These are phyloP conservation scores for Apamea anceps DNA, from an alignment of 2,888 invertebrate species.

Conservation along the genomic window DNA sequence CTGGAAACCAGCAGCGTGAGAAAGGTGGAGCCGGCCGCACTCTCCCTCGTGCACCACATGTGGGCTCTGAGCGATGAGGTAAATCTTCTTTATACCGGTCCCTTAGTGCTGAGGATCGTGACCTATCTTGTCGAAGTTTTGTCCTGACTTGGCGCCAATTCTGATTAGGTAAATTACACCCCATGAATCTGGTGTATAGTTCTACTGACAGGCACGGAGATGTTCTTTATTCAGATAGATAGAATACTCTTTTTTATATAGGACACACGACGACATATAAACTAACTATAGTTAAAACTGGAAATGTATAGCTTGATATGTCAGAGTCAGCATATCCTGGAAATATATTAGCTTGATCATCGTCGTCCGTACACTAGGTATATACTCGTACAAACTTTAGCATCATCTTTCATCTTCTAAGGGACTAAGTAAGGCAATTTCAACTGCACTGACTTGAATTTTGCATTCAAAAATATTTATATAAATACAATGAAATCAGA, in stretches of 20 bases:
- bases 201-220: not conserved
- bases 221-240: not conserved
- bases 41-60: constrained; percentile 87
- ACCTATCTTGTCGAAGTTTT: not conserved
- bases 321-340: too few species aligned
- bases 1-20: constrained; percentile 79
- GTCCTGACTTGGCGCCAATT: not conserved
- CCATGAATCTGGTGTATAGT: not conserved
- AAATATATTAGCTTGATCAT: too few species aligned
- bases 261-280: too few species aligned
- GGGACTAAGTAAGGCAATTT: too few species aligned
- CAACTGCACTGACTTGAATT: too few species aligned
- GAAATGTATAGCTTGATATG: too few species aligned
- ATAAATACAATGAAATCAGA: not conserved
- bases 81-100: constrained; percentile 6
- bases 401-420: not conserved
- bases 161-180: constrained; percentile 72
- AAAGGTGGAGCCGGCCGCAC: constrained; percentile 82
- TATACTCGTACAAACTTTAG: not conserved
- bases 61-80: constrained; percentile 87
- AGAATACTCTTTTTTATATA: not conserved
- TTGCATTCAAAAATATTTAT: too few species aligned
- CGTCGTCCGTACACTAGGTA: too few species aligned
- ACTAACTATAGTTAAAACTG: too few species aligned
- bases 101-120: not conserved